These are phyloP conservation scores for Eurypyga helias DNA, from an alignment of 2,113 vertebrate species.

Conservation along the genomic window DNA sequence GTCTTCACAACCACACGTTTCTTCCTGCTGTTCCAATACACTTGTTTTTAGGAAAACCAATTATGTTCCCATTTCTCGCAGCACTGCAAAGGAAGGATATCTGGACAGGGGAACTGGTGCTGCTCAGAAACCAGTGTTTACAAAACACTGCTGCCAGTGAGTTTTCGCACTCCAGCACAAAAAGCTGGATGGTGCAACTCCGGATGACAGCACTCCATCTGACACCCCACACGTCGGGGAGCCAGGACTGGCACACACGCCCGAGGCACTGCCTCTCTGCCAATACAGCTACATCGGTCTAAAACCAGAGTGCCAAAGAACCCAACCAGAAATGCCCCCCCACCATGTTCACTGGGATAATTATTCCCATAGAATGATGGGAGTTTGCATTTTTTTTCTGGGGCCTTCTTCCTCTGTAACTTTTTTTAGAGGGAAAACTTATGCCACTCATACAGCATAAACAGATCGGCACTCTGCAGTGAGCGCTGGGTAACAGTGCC, in stretches of 20 bases:
- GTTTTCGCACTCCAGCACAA: background rate
- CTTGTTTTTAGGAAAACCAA: background rate
- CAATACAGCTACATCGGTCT: accelerated
- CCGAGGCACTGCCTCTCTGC: background rate
- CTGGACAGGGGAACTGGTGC: background rate
- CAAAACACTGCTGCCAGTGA: background rate
- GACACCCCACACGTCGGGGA: background rate
- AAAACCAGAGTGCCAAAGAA: background rate
- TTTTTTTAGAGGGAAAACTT: background rate
- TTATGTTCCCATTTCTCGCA: background rate
- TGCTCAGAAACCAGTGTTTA: background rate
- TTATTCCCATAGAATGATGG: background rate
- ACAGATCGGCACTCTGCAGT: background rate
- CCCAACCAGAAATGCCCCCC: background rate
- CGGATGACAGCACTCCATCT: background rate
- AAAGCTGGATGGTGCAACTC: background rate
- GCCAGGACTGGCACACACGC: background rate
- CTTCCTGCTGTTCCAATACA: background rate
- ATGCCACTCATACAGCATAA: background rate
- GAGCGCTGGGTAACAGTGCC: background rate
- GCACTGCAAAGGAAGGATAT: background rate
- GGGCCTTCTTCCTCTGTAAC: background rate
- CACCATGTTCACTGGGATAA: background rate
- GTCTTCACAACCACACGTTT: background rate
- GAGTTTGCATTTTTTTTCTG: background rate